A percentile compares a stretch with the other conserved stretches of the same genome.
These are phyloP conservation scores for Hydrochoerus hydrochaeris DNA, from an alignment of 2,113 vertebrate species.

Conservation along the genomic window DNA sequence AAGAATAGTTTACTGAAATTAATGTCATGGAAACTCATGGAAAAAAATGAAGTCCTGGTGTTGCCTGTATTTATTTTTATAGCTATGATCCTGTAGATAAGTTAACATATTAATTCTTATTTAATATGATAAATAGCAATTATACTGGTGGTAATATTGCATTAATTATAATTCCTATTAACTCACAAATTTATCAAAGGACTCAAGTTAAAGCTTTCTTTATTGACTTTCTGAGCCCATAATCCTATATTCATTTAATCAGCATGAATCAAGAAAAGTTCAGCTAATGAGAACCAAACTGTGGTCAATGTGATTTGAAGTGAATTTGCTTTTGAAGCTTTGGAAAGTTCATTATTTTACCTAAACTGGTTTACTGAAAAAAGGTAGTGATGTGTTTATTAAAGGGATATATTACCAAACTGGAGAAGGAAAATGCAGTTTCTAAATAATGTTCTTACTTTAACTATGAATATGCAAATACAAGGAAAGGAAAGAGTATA, in stretches of 20 bases:
- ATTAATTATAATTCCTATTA: background rate
- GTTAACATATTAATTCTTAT: slow-evolving; percentile 9
- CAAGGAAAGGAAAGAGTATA: background rate
- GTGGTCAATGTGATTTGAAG: background rate
- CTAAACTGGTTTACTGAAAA: background rate
- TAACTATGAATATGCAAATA: background rate
- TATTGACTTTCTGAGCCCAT: slow-evolving; percentile 7
- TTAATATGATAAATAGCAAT: slow-evolving; percentile 11
- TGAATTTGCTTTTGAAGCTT: slow-evolving; percentile 8
- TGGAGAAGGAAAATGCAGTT: background rate
- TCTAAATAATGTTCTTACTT: slow-evolving; percentile 17
- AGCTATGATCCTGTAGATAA: background rate
- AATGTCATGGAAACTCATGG: slow-evolving; percentile 38
- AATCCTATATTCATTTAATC: background rate
- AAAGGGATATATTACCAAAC: background rate
- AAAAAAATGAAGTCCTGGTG: slow-evolving; percentile 22
- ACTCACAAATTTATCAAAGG: slow-evolving; percentile 30
- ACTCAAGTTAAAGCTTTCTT: background rate
- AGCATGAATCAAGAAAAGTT: slow-evolving; percentile 37
- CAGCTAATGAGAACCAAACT: slow-evolving; percentile 27
- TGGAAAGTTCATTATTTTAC: slow-evolving; percentile 26
- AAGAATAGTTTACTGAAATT: slow-evolving; percentile 9
- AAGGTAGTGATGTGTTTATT: background rate
- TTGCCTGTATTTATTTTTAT: background rate
- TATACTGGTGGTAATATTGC: background rate